A percentile compares a stretch with the other conserved stretches of the same genome.
phyloP scores from a whole-genome alignment of 2,888 invertebrate genomes.

The Campaea margaritaria region DNA sequence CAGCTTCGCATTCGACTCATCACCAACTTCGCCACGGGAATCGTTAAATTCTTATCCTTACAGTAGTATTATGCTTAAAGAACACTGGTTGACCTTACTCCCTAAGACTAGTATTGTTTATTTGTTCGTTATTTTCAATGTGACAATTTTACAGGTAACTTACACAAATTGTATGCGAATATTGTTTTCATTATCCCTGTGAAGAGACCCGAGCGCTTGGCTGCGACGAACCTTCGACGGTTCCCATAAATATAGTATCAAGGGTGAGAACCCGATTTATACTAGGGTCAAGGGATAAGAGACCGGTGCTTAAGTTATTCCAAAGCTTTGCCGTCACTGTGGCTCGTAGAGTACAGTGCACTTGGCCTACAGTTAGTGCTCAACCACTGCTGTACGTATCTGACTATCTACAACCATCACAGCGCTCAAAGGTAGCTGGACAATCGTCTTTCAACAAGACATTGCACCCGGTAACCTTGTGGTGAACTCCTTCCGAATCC shows the following conservation, averaged over 20 bases:
- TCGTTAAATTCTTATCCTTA: neutral
- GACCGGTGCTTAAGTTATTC: constrained; percentile 62
- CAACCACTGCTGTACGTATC: constrained; percentile 80
- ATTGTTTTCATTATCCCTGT: constrained; percentile 56
- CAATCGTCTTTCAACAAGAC: constrained; percentile 84
- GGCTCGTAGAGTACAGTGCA: constrained; percentile 61
- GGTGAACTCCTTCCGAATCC: constrained; percentile 31
- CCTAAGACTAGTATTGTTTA: neutral
- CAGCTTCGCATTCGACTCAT: no score
- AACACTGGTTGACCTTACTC: constrained; percentile 36
- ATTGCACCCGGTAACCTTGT: constrained; percentile 75
- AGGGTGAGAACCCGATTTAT: constrained; percentile 74
- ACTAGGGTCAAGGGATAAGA: constrained; percentile 73
- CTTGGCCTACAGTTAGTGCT: constrained; percentile 72
- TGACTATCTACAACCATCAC: constrained; percentile 52
- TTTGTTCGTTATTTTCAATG: constrained; percentile 33
- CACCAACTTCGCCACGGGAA: no score
- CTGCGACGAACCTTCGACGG: constrained; percentile 63
- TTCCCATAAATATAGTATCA: constrained; percentile 78
- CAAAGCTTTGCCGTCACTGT: constrained; percentile 57
- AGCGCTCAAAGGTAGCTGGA: constrained; percentile 70
- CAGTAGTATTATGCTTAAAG: neutral
- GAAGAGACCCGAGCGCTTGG: constrained; percentile 72
- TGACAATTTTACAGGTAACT: constrained; percentile 71
- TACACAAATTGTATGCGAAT: constrained; percentile 38